These are phyloP conservation scores for Tenthredo scrophulariae DNA, from an alignment of 2,888 invertebrate genomes.

Conservation along the genomic window DNA sequence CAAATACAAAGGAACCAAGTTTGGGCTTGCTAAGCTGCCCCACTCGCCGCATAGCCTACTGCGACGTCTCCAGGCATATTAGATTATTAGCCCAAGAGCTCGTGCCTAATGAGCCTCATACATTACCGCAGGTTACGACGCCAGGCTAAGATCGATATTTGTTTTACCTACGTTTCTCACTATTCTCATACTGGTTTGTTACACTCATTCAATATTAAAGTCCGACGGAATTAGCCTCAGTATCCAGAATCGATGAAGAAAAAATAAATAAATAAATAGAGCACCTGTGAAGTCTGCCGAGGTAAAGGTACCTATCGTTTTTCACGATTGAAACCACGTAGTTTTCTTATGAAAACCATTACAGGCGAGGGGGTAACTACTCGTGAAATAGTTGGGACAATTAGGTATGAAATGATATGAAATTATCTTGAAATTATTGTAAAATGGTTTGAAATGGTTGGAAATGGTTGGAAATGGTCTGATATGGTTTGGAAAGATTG, in stretches of 20 bases:
- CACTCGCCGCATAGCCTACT: not conserved
- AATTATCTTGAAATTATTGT: too few relatives aligned
- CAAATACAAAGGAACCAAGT: conserved; percentile 44
- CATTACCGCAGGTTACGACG: conserved; percentile 10
- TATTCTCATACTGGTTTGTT: not conserved
- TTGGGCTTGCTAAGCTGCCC: conserved; percentile 33
- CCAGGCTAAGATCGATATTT: conserved; percentile 1
- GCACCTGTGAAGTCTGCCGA: not conserved
- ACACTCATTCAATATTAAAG: conserved; percentile 26
- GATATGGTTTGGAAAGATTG: too few relatives aligned
- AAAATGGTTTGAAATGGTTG: too few relatives aligned
- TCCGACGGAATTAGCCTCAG: not conserved
- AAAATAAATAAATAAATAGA: not conserved
- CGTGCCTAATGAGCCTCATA: conserved; percentile 36
- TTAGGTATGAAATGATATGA: too few relatives aligned
- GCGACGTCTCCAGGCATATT: conserved; percentile 38
- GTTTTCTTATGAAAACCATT: not conserved
- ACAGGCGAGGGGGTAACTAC: too few relatives aligned
- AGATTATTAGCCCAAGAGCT: conserved; percentile 40
- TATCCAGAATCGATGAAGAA: not conserved
- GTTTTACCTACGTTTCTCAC: conserved; percentile 27
- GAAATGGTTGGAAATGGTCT: too few relatives aligned
- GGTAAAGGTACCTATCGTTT: not conserved
- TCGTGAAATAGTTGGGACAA: too few relatives aligned
- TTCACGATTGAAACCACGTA: not conserved